Conservation (phyloP, 2,888 invertebrate genomes). For the Anthrax anthrax region DNA sequence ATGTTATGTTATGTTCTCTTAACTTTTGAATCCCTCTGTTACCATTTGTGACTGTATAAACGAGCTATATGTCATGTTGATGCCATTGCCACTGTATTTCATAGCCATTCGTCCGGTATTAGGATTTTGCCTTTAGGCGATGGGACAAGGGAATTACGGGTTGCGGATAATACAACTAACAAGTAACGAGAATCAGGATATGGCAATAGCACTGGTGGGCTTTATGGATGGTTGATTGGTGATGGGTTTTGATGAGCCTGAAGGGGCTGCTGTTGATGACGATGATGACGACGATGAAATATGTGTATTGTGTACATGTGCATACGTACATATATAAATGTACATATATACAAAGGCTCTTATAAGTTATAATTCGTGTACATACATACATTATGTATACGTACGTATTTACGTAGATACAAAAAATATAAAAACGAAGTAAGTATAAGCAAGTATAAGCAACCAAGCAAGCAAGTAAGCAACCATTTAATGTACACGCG, state of each 20-base stretch:
- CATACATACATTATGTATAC: too few relatives aligned
- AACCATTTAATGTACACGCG: conserved; percentile 7
- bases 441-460: too few relatives aligned
- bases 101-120: background rate
- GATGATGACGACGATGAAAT: background rate
- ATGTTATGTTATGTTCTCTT: conserved; percentile 6
- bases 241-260: background rate
- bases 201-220: background rate
- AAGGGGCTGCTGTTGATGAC: background rate
- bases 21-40: conserved; percentile 9
- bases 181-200: too few relatives aligned
- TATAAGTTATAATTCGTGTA: too few relatives aligned
- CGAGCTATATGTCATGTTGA: conserved; percentile 14
- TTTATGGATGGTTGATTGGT: background rate
- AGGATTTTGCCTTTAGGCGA: background rate
- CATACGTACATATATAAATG: too few relatives aligned
- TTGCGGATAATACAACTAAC: background rate
- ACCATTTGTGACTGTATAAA: conserved; percentile 8
- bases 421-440: too few relatives aligned
- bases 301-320: background rate
- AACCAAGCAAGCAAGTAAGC: background rate
- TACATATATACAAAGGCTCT: too few relatives aligned
- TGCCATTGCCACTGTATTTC: conserved; percentile 8
- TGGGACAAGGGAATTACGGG: background rate
- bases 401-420: too few relatives aligned